Conservation (phyloP, 2,113 vertebrate species). For the Anthoscopus minutus region DNA sequence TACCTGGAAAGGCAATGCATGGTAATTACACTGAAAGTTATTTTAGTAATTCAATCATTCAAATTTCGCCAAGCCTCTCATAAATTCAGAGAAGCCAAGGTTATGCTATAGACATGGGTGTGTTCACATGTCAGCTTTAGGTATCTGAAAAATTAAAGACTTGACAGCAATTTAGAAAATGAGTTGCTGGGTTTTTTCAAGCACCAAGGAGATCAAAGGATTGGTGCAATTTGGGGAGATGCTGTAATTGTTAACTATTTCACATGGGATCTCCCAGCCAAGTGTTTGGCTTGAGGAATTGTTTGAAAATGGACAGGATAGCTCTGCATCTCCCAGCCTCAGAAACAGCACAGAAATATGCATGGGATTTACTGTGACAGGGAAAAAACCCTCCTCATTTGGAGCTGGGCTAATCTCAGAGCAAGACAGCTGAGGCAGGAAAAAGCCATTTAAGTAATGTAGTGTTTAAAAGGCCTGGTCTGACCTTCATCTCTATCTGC, state of each 20-base stretch:
- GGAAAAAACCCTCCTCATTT: not conserved
- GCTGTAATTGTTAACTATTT: not conserved
- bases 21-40: slow-evolving; percentile 22
- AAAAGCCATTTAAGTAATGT: slow-evolving; percentile 58
- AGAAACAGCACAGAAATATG: not conserved
- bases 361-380: not conserved
- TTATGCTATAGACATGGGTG: slow-evolving; percentile 5
- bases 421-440: slow-evolving; percentile 58
- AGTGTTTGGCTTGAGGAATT: not conserved
- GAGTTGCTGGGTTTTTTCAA: not conserved
- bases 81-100: not conserved
- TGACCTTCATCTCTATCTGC: slow-evolving; percentile 59
- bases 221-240: not conserved
- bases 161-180: slow-evolving; percentile 37
- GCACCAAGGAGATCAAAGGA: not conserved
- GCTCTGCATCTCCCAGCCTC: not conserved
- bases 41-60: slow-evolving; percentile 15
- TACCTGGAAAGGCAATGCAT: not conserved
- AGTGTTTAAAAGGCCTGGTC: slow-evolving; percentile 39
- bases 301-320: not conserved
- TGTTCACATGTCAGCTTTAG: not conserved
- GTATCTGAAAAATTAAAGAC: slow-evolving; percentile 20
- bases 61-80: not conserved
- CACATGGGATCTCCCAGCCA: not conserved
- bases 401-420: slow-evolving; percentile 47